These are phyloP conservation scores for Synanthedon myopaeformis DNA, from an alignment of 2,888 invertebrate genomes.

Conservation along the genomic window DNA sequence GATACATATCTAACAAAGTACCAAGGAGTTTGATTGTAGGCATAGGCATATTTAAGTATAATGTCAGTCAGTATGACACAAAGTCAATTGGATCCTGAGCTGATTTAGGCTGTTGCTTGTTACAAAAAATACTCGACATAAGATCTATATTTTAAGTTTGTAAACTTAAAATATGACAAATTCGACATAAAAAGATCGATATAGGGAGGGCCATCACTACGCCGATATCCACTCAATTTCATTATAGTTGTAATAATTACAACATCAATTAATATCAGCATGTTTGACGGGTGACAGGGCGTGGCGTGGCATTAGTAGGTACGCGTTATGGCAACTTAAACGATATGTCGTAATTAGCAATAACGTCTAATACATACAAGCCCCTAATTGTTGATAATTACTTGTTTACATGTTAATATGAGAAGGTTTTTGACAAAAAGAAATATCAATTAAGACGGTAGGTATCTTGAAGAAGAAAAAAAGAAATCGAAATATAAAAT, in stretches of 20 bases:
- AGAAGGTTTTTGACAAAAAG: not conserved
- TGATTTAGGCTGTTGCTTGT: no score
- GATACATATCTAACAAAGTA: no score
- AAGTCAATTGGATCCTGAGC: no score
- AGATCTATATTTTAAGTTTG: slow-evolving; percentile 9
- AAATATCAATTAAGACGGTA: no score
- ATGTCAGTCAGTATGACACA: no score
- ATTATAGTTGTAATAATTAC: slow-evolving; percentile 46
- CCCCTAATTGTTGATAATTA: slow-evolving; percentile 20
- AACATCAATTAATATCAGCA: slow-evolving; percentile 50
- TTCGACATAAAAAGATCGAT: slow-evolving; percentile 16
- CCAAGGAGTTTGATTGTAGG: no score
- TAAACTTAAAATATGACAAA: slow-evolving; percentile 9
- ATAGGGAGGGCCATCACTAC: not conserved
- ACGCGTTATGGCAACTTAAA: not conserved
- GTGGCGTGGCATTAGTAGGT: slow-evolving; percentile 13
- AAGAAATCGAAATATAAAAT: no score
- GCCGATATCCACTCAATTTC: slow-evolving; percentile 28
- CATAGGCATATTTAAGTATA: no score
- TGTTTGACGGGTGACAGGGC: slow-evolving; percentile 41
- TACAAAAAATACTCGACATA: no score
- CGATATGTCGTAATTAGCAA: not conserved
- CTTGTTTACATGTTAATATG: not conserved
- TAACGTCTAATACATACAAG: slow-evolving; percentile 15
- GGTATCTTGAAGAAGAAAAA: no score